Conservation (phyloP, 2,113 vertebrate species). For the Oreocharis arfaki region DNA sequence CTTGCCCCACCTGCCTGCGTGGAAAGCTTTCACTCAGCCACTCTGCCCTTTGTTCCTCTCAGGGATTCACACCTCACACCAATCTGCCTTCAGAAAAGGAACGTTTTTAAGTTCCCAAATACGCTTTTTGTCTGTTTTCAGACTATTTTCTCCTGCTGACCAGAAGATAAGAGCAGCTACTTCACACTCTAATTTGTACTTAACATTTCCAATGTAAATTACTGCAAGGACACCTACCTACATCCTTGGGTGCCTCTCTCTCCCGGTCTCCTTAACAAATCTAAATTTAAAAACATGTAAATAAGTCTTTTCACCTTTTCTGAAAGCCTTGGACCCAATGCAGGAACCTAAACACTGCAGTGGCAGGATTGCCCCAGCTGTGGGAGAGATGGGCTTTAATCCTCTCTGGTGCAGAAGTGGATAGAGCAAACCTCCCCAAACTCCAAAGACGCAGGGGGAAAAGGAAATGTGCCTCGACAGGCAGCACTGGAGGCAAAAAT, state of each 20-base stretch:
- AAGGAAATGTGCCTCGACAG: not conserved
- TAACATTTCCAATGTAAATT: not conserved
- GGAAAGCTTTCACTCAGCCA: not conserved
- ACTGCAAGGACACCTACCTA: not conserved
- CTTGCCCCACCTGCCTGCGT: not conserved
- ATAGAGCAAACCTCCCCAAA: not conserved
- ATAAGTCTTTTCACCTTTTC: not conserved
- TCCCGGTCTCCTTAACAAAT: not conserved
- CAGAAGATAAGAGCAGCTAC: not conserved
- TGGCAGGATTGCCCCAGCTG: not conserved
- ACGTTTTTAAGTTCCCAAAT: not conserved
- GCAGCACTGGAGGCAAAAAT: not conserved
- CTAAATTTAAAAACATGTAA: not conserved
- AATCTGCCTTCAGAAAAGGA: not conserved
- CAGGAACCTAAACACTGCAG: not conserved
- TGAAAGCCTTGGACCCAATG: not conserved
- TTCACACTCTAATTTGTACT: not conserved
- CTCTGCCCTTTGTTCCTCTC: not conserved
- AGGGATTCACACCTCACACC: not conserved
- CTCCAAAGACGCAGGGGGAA: rapidly evolving
- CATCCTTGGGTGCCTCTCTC: not conserved
- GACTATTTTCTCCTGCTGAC: not conserved
- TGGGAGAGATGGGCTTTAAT: not conserved
- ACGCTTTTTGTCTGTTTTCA: not conserved
- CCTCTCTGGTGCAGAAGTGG: not conserved